Conservation (phyloP, 2,797 vertebrate species). For the Cynopterus sphinx region DNA sequence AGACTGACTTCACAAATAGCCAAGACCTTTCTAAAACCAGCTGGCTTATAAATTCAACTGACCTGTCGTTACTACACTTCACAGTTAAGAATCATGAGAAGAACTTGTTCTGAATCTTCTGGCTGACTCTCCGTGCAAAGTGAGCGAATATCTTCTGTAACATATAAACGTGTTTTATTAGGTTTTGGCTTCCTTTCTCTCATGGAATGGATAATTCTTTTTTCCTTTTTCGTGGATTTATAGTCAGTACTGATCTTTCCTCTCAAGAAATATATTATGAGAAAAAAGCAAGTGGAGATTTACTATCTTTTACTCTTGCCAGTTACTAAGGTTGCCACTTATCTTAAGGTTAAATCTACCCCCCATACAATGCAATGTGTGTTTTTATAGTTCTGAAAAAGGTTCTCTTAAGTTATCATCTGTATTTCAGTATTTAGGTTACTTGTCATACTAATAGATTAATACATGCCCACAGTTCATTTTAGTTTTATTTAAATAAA, state of each 20-base stretch:
- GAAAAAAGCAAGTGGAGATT: slow-evolving; percentile 13
- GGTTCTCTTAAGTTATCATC: background rate
- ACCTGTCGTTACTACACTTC: background rate
- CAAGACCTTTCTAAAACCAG: slow-evolving; percentile 45
- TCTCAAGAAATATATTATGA: background rate
- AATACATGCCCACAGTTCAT: background rate
- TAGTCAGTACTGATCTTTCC: background rate
- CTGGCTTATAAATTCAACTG: slow-evolving; percentile 30
- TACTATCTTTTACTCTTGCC: background rate
- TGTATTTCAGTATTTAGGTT: slow-evolving; percentile 9
- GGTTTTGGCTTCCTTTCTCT: background rate
- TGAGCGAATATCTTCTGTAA: background rate
- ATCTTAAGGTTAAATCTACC: background rate
- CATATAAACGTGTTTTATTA: background rate
- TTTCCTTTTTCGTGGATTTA: background rate
- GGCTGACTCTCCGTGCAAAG: background rate
- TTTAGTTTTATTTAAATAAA: slow-evolving; percentile 46
- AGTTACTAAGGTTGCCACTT: background rate
- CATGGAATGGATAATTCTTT: background rate
- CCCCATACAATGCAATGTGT: background rate
- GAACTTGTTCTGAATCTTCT: slow-evolving; percentile 51
- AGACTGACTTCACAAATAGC: background rate
- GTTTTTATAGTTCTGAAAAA: slow-evolving; percentile 32
- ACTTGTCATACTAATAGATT: background rate
- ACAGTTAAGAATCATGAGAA: slow-evolving; percentile 41